Conservation (phyloP, 2,113 vertebrate species). For the Gnathonemus echidnorhynchus region DNA sequence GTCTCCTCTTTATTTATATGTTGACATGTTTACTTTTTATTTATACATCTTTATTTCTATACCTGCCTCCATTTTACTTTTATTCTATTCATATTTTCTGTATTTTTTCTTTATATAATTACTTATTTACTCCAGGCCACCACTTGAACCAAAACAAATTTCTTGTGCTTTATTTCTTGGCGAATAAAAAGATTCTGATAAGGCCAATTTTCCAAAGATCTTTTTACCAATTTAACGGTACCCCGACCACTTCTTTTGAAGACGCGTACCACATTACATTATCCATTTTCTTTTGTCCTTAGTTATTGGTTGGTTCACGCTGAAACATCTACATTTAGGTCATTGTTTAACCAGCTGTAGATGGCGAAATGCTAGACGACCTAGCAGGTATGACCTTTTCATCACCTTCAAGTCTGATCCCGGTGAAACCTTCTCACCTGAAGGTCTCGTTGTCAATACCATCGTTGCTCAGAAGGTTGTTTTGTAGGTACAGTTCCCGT, state of each 20-base stretch:
- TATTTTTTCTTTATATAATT: neutral
- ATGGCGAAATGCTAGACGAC: neutral
- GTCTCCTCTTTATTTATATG: neutral
- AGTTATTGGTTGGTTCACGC: neutral
- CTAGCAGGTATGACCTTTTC: neutral
- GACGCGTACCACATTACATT: neutral
- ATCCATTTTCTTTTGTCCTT: neutral
- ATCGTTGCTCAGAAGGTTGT: constrained; percentile 83
- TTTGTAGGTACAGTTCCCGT: constrained; percentile 88
- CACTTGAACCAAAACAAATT: neutral
- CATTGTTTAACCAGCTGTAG: neutral
- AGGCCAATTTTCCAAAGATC: neutral
- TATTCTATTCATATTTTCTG: neutral
- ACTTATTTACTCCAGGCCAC: neutral
- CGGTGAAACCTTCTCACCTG: constrained; percentile 59
- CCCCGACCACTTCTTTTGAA: neutral
- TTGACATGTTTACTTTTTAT: neutral
- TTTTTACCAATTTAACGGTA: neutral
- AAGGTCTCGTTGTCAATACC: constrained; percentile 92
- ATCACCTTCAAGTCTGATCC: neutral
- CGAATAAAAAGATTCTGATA: neutral
- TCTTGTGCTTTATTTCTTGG: neutral
- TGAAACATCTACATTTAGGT: neutral
- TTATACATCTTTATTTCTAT: neutral
- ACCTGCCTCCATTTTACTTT: neutral